These are phyloP conservation scores for Halictus rubicundus DNA, from an alignment of 1,140 invertebrate species.

Conservation along the genomic window DNA sequence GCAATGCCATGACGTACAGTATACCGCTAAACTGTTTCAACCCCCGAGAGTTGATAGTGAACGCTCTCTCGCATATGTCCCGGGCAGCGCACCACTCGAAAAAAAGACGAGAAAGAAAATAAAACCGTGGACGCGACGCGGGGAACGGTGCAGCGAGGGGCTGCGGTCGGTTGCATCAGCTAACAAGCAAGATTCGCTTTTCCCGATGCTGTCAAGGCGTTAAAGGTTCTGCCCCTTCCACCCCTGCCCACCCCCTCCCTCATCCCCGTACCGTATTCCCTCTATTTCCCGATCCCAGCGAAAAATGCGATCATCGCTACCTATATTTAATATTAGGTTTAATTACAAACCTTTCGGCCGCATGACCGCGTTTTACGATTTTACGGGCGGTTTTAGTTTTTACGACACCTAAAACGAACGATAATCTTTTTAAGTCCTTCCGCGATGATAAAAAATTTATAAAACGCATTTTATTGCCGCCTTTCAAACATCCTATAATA, in stretches of 20 bases:
- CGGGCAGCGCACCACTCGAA: conserved; percentile 16
- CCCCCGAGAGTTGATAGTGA: conserved; percentile 20
- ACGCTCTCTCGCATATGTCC: conserved; percentile 32
- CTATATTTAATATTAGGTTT: conserved; percentile 47
- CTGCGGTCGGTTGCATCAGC: conserved; percentile 56
- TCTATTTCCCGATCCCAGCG: conserved; percentile 35
- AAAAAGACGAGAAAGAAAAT: conserved; percentile 45
- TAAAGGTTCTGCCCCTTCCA: conserved; percentile 53
- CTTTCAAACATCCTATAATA: too few relatives aligned
- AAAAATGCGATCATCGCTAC: conserved; percentile 39
- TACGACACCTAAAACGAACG: too few relatives aligned
- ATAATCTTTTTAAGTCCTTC: too few relatives aligned
- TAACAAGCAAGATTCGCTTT: conserved; percentile 52
- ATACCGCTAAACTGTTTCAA: conserved; percentile 39
- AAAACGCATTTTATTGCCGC: too few relatives aligned
- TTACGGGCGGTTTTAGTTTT: too few relatives aligned
- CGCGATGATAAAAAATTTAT: too few relatives aligned
- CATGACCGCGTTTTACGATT: too few relatives aligned
- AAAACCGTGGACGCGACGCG: neutral
- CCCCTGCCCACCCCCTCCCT: too few relatives aligned
- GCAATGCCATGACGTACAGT: conserved; percentile 37
- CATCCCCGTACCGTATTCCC: conserved; percentile 38
- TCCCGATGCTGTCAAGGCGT: conserved; percentile 56
- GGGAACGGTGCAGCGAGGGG: neutral
- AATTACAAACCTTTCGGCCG: neutral